Percentiles rank a stretch among this genome's conserved stretches.
These are phyloP conservation scores for Macrotrachela quadricornifera DNA, from an alignment of 1,140 invertebrate genomes.

Conservation along the genomic window DNA sequence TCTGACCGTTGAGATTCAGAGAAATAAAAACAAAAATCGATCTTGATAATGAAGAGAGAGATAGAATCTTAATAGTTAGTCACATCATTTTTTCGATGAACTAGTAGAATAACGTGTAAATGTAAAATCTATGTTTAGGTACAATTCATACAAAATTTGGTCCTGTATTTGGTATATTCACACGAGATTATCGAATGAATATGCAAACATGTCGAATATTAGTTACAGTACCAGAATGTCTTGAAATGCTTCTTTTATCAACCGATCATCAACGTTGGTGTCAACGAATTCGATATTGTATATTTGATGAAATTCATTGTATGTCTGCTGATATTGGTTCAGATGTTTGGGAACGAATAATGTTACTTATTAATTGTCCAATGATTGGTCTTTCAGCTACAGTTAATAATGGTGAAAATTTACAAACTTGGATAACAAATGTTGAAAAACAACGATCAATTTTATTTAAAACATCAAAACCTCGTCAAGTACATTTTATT, in stretches of 20 bases:
- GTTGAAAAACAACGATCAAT: neutral
- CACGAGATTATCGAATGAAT: neutral
- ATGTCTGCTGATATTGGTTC: neutral
- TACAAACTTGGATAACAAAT: neutral
- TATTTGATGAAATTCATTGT: constrained; percentile 4
- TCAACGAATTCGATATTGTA: neutral
- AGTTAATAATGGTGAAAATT: neutral
- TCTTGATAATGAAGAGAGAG: too few species aligned
- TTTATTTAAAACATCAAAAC: neutral
- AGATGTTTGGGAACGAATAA: neutral
- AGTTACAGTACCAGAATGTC: neutral
- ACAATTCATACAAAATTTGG: too few species aligned
- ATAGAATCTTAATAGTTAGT: too few species aligned
- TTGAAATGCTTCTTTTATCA: neutral
- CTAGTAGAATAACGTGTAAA: neutral
- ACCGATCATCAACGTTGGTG: neutral
- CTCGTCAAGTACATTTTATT: neutral
- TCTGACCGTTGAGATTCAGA: too few species aligned
- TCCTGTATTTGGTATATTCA: neutral
- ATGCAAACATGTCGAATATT: neutral
- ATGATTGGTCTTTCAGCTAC: constrained; percentile 1
- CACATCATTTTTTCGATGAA: constrained; percentile 1
- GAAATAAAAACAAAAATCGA: too few species aligned
- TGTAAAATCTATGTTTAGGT: neutral
- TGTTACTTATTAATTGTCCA: constrained; percentile 1